Evolutionary conservation across 2,797 vertebrate species (phyloP), one percentile per base, ranked within the genome.

Genomic region (Myioborus miniatus): DNA sequence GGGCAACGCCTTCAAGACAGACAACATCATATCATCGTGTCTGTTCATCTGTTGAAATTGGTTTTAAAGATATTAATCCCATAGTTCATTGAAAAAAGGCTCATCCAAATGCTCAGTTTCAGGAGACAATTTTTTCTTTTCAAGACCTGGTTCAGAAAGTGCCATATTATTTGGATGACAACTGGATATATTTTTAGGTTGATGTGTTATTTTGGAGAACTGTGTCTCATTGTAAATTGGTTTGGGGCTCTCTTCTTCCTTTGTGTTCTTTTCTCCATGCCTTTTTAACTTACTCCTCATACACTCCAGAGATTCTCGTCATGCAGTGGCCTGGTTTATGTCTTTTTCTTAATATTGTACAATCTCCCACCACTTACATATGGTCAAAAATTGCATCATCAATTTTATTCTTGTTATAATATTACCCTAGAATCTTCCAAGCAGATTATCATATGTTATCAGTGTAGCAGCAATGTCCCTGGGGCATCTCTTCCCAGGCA

Each of bases 371-470:
- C 32, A 41, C 62, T 95, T 89, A 36, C n/a, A 59, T 15, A 19
- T 59, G 60, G 60, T 64, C 90, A 83, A 80, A 96, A 92, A 80
- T 69, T 65, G 36, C n/a, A 24, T 84, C 71, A 93, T 91, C 53
- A 47, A 32, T 96, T 93, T 95, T 83, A 52, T 93, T 89, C 52
- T 77, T 62, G 41, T 91, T 93, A 71, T 65, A 87, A 53, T 30
- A 47, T 94, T 91, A 78, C 15, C 39, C 32, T 80, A 43, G 62
- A 87, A 78, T 87, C 62, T 92, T 89, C 53, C 69, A 81, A 62
- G 29, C 3, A 1, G 55, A 78, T 96, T 85, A 87, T 89, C 32
- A 2, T 87, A 70, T 46, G 47, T 83, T 89, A 62, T 24, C 14
- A 1, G 32, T 64, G 44, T 18, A 91, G 82, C 76, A 94, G 58